Evolutionary conservation across 92 coral and sea anemone genomes (phyloP).

Genomic region (Nematostella vectensis): DNA sequence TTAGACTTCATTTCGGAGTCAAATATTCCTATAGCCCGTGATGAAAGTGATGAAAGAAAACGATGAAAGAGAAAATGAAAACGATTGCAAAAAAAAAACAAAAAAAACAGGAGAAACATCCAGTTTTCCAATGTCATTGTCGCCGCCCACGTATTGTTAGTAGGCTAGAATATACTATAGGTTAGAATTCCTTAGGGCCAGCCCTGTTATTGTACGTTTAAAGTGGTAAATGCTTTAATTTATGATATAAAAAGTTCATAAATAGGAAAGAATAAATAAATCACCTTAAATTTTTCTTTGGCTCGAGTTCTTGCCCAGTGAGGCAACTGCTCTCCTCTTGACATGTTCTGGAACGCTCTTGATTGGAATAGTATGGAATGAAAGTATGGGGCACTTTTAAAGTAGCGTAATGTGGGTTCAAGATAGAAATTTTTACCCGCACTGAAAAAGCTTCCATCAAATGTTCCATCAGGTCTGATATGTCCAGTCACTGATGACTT

Average conservation of each 20-base stretch:
- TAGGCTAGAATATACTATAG: no score
- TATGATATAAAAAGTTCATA: not conserved
- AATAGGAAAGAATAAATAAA: not conserved
- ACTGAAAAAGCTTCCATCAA: slow-evolving; percentile 62
- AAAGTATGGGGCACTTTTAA: slow-evolving; percentile 18
- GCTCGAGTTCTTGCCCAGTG: not conserved
- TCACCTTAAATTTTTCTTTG: not conserved
- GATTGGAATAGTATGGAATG: slow-evolving; percentile 56
- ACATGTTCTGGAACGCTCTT: slow-evolving; percentile 19
- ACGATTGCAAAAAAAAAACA: no score
- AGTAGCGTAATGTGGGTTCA: slow-evolving; percentile 55
- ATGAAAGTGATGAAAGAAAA: no score
- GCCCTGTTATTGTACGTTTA: no score
- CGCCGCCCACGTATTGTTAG: no score
- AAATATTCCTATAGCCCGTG: no score
- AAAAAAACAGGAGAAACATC: no score
- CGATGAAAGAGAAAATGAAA: no score
- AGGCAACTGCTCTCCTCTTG: slow-evolving; percentile 1
- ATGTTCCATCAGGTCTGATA: slow-evolving; percentile 40
- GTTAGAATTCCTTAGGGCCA: no score
- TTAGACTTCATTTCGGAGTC: no score
- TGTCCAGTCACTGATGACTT: slow-evolving; percentile 62
- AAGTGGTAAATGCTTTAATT: no score
- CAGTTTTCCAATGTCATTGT: no score
- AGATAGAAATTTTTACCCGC: slow-evolving; percentile 36